phyloP scores from a whole-genome alignment of 2,888 invertebrate species.

The Opisthograptis luteolata region DNA sequence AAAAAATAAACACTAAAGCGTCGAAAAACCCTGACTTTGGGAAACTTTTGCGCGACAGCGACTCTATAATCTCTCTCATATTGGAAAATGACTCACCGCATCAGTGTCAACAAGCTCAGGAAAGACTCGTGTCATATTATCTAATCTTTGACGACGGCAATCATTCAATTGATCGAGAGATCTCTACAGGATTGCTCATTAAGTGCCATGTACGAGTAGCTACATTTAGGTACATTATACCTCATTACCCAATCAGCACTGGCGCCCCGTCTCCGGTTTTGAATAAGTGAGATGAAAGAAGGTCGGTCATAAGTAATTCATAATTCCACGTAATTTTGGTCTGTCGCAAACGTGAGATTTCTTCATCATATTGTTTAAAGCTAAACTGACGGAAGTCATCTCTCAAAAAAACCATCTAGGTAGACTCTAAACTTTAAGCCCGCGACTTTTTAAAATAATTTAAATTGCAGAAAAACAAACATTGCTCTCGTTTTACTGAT shows the following conservation, averaged over 20 bases:
- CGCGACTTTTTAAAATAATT: too few species aligned
- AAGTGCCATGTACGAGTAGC: conserved; percentile 35
- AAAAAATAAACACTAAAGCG: too few species aligned
- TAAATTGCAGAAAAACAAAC: too few species aligned
- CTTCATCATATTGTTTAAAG: too few species aligned
- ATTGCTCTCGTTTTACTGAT: too few species aligned
- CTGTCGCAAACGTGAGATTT: too few species aligned
- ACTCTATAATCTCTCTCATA: too few species aligned
- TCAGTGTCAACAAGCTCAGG: conserved; percentile 14
- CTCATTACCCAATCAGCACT: conserved; percentile 62
- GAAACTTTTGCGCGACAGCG: too few species aligned
- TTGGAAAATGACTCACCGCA: conserved; percentile 14
- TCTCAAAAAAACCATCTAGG: too few species aligned
- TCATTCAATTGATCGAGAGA: conserved; percentile 71
- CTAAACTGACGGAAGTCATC: too few species aligned
- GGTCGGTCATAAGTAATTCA: conserved; percentile 7
- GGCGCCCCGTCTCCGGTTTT: conserved; percentile 40
- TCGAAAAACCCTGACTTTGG: too few species aligned
- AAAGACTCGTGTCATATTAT: conserved; percentile 36
- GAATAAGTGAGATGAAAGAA: conserved; percentile 5
- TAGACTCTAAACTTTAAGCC: too few species aligned
- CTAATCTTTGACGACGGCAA: conserved; percentile 65
- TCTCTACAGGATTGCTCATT: conserved; percentile 69
- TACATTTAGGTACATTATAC: conserved; percentile 10
- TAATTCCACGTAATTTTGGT: not conserved